Evolutionary conservation across 2,797 vertebrate species (phyloP).

Genomic region (Chelmon rostratus): DNA sequence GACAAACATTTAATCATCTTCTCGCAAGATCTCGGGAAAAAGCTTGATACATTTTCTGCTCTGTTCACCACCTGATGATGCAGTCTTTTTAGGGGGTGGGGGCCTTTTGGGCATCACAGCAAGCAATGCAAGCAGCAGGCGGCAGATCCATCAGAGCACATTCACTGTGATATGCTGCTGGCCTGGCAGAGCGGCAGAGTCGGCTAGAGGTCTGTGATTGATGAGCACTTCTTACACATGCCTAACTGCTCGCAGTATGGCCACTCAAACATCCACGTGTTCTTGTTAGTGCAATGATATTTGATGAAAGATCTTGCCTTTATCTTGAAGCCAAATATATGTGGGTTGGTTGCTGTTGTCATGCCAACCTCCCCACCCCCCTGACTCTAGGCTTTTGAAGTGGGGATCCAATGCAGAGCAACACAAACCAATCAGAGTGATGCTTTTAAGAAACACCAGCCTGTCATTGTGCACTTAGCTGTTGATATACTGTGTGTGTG

Average conservation of each 20-base stretch:
- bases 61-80: slow-evolving; percentile 48
- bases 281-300: slow-evolving; percentile 48
- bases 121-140: slow-evolving; percentile 49
- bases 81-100: slow-evolving; percentile 9
- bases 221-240: slow-evolving; percentile 48
- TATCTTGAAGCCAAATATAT: slow-evolving; percentile 63
- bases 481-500: slow-evolving; percentile 36
- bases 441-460: slow-evolving; percentile 57
- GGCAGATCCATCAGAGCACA: slow-evolving; percentile 45
- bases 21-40: slow-evolving; percentile 12
- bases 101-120: slow-evolving; percentile 38
- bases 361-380: slow-evolving; percentile 72
- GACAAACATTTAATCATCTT: slow-evolving; percentile 46
- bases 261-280: slow-evolving; percentile 59
- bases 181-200: slow-evolving; percentile 10
- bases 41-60: slow-evolving; percentile 44
- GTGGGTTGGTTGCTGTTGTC: slow-evolving; percentile 83
- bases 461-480: slow-evolving; percentile 68
- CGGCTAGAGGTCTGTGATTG: slow-evolving; percentile 46
- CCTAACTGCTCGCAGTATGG: slow-evolving; percentile 28
- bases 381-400: slow-evolving; percentile 68
- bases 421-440: slow-evolving; percentile 66
- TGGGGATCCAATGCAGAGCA: slow-evolving; percentile 77
- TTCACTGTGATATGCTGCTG: slow-evolving; percentile 49
- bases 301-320: slow-evolving; percentile 48